A percentile compares a stretch with the other conserved stretches of the same genome.
phyloP scores from a whole-genome alignment of 1,140 invertebrate genomes.

The Tetramorium parvispinum region DNA sequence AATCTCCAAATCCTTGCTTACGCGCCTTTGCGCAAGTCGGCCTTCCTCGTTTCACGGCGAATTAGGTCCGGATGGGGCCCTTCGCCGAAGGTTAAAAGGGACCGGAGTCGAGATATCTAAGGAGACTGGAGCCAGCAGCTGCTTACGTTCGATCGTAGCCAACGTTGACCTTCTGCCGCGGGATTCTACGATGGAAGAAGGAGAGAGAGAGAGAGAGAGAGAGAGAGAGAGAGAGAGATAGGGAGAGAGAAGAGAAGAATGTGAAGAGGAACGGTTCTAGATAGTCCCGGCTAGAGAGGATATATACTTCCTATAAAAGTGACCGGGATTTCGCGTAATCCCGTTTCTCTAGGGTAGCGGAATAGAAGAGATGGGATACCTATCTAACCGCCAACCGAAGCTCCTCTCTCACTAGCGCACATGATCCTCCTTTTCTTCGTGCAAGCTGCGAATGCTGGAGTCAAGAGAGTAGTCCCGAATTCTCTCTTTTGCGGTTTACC shows the following conservation, averaged over 20 bases:
- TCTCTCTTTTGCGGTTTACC: conserved; percentile 67
- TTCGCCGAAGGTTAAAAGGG: conserved; percentile 38
- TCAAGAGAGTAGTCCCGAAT: conserved; percentile 17
- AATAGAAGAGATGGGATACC: conserved; percentile 42
- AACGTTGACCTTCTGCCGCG: conserved; percentile 77
- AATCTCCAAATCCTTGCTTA: conserved; percentile 56
- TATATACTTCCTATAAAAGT: conserved; percentile 79
- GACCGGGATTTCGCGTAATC: conserved; percentile 85
- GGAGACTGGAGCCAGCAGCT: conserved; percentile 54
- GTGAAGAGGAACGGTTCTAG: conserved; percentile 50
- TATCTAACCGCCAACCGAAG: conserved; percentile 24
- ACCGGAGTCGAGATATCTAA: conserved; percentile 82
- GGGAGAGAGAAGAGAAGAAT: conserved; percentile 53
- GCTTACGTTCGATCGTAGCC: conserved; percentile 56
- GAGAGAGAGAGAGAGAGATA: conserved; percentile 36
- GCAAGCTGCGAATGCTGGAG: conserved; percentile 13
- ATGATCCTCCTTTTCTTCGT: conserved; percentile 50
- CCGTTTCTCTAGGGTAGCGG: conserved; percentile 67
- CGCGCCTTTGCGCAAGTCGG: conserved; percentile 80
- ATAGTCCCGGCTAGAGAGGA: conserved; percentile 58
- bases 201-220: conserved; percentile 36
- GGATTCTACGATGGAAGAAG: conserved; percentile 50
- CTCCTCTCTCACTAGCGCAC: conserved; percentile 22
- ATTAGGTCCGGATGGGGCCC: conserved; percentile 82
- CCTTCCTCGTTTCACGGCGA: conserved; percentile 84